These are phyloP conservation scores for Brachyrhaphis roseni DNA, from an alignment of 2,797 vertebrate species.

Conservation along the genomic window DNA sequence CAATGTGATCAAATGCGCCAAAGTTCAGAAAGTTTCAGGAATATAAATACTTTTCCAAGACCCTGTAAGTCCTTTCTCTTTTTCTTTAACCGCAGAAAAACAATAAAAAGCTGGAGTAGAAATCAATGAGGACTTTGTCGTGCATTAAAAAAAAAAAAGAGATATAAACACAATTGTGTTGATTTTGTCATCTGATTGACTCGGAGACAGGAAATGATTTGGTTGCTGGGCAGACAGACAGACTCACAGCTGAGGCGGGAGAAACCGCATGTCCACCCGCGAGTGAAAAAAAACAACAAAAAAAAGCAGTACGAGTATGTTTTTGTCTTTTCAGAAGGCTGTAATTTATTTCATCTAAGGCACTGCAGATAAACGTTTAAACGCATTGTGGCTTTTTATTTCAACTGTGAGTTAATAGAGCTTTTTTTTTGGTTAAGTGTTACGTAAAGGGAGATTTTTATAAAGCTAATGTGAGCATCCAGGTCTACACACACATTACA, in stretches of 20 bases:
- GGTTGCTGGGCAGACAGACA: conserved; percentile 74
- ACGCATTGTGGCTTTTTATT: conserved; percentile 28
- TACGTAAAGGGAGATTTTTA: conserved; percentile 28
- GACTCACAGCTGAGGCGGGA: conserved; percentile 68
- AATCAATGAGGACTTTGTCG: conserved; percentile 61
- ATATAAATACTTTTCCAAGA: neutral
- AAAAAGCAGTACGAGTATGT: conserved; percentile 38
- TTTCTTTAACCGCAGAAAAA: neutral
- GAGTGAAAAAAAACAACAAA: conserved; percentile 56
- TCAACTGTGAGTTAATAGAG: conserved; percentile 38
- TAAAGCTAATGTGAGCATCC: conserved; percentile 32
- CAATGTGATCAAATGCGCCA: no score
- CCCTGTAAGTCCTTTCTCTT: neutral
- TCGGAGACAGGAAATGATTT: conserved; percentile 80
- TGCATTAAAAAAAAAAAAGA: conserved; percentile 30
- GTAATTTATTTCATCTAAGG: conserved; percentile 56
- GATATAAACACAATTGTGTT: conserved; percentile 43
- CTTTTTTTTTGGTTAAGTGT: conserved; percentile 8
- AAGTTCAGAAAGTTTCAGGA: neutral
- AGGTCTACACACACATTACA: conserved; percentile 20
- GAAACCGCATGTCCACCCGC: conserved; percentile 77
- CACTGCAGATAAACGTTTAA: conserved; percentile 35
- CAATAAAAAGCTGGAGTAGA: conserved; percentile 22
- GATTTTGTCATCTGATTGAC: conserved; percentile 66
- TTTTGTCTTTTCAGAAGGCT: conserved; percentile 51